Conservation (phyloP, 2,797 vertebrate species). For the Phylloscopus collybita region DNA sequence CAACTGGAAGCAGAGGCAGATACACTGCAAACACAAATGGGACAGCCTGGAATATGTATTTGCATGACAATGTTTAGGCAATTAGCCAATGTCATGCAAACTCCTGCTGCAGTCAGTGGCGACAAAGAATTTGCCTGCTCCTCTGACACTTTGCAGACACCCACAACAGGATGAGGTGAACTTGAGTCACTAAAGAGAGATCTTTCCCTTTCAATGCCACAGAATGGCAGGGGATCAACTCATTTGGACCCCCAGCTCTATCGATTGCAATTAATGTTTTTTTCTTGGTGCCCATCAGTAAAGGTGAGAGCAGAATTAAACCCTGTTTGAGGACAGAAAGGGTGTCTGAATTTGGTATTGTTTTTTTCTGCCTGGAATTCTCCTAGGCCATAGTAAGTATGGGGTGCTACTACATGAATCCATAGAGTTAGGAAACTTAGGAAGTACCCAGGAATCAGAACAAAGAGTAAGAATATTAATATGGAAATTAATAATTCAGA, state of each 20-base stretch:
- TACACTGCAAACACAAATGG: not conserved
- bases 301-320: not conserved
- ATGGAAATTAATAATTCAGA: not conserved
- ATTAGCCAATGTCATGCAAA: not conserved
- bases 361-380: not conserved
- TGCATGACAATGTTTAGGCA: no score
- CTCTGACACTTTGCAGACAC: not conserved
- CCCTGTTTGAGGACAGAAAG: not conserved
- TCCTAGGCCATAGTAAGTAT: not conserved
- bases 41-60: not conserved
- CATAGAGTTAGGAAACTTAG: not conserved
- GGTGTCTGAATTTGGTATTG: not conserved
- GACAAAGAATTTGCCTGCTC: rapidly evolving
- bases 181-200: not conserved
- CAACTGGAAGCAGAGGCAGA: not conserved
- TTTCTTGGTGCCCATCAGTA: not conserved
- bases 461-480: not conserved
- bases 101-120: not conserved
- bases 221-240: not conserved
- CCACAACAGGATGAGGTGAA: not conserved
- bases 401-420: not conserved
- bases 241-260: not conserved
- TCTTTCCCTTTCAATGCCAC: not conserved
- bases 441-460: not conserved
- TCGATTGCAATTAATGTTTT: not conserved